Evolutionary conservation across 2,888 invertebrate species (phyloP).

Genomic region (Megastigmus dorsalis): DNA sequence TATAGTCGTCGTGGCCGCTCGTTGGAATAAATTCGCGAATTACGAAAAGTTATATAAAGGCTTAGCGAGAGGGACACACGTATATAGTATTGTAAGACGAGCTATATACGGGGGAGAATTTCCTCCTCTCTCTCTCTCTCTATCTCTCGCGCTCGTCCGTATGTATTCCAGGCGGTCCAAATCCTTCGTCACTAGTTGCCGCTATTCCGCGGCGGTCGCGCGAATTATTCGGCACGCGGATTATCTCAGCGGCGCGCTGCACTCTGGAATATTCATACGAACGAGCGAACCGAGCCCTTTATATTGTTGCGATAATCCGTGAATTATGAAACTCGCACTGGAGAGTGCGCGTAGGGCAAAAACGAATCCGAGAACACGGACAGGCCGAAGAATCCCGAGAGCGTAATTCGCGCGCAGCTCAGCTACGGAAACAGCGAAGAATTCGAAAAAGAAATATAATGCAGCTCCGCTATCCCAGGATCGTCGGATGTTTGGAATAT

Average conservation of each 20-base stretch:
- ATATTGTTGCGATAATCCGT: slow-evolving; percentile 50
- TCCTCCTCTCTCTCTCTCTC: too few relatives aligned
- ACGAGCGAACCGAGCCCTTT: slow-evolving; percentile 16
- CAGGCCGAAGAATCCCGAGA: slow-evolving; percentile 15
- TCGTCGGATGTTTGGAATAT: too few relatives aligned
- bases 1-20: too few relatives aligned
- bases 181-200: slow-evolving; percentile 30
- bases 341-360: too few relatives aligned
- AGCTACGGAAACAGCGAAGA: too few relatives aligned
- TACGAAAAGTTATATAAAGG: slow-evolving; percentile 40
- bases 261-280: slow-evolving; percentile 49
- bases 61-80: not conserved
- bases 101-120: slow-evolving; percentile 1
- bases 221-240: slow-evolving; percentile 43
- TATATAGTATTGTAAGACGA: too few relatives aligned
- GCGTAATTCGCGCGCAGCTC: slow-evolving; percentile 25
- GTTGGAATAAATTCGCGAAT: slow-evolving; percentile 42
- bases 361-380: not conserved
- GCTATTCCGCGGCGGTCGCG: not conserved
- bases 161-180: slow-evolving; percentile 4
- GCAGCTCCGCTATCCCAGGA: too few relatives aligned
- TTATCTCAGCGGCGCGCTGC: slow-evolving; percentile 19
- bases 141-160: too few relatives aligned
- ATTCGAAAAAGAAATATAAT: too few relatives aligned
- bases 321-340: slow-evolving; percentile 51